Conservation (phyloP, 2,888 invertebrate genomes). For the Empis livida region DNA sequence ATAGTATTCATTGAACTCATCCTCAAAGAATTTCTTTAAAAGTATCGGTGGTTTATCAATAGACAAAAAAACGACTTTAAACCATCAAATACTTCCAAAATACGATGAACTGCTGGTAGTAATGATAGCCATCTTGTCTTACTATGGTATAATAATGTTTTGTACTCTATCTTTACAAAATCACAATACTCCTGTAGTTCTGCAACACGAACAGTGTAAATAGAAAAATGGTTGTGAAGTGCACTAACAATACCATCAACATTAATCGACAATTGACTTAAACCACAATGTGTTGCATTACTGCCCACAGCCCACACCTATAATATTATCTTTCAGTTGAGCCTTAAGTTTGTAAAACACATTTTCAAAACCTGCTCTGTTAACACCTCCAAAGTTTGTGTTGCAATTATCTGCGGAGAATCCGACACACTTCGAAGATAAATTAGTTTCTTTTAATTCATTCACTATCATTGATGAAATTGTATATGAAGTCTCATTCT, state of each 20-base stretch:
- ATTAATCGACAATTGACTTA: background rate
- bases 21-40: too few species aligned
- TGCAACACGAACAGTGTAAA: background rate
- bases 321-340: conserved; percentile 2
- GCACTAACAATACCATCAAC: background rate
- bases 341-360: too few species aligned
- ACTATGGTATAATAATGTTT: background rate
- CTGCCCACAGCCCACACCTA: conserved; percentile 1
- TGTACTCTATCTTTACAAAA: background rate
- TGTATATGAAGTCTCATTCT: too few species aligned
- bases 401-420: background rate
- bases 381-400: too few species aligned
- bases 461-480: too few species aligned
- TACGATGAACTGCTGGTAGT: background rate
- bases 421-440: background rate
- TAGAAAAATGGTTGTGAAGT: background rate
- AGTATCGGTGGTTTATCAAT: too few species aligned
- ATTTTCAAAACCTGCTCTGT: too few species aligned
- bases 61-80: too few species aligned
- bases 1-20: too few species aligned
- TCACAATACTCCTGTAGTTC: background rate
- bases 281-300: background rate
- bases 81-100: too few species aligned
- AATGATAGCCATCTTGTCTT: background rate
- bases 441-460: too few species aligned